Evolutionary conservation across 2,888 invertebrate species (phyloP).

Genomic region (Rutpela maculata): DNA sequence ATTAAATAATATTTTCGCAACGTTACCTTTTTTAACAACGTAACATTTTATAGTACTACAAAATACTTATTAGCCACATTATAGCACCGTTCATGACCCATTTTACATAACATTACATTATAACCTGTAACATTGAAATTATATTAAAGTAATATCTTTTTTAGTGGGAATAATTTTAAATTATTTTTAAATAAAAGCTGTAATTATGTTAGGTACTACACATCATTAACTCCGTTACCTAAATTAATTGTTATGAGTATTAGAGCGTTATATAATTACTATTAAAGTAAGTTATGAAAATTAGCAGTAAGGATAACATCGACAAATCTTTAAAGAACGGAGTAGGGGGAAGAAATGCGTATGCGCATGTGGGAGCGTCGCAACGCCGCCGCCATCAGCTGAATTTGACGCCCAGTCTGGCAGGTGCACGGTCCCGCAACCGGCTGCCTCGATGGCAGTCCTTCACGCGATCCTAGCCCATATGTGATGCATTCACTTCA

Average conservation of each 20-base stretch:
- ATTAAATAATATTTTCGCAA: no score
- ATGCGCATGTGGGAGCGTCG: constrained; percentile 57
- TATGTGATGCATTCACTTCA: constrained; percentile 78
- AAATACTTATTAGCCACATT: no score
- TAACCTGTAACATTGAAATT: no score
- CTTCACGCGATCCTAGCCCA: constrained; percentile 62
- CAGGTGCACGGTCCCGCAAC: constrained; percentile 67
- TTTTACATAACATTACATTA: no score
- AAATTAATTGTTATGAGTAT: not conserved
- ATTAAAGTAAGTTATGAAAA: not conserved
- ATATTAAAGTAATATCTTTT: no score
- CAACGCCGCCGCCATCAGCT: constrained; percentile 61
- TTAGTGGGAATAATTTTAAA: no score
- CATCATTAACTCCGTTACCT: no score
- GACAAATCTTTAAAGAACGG: constrained; percentile 16
- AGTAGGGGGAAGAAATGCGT: constrained; percentile 16
- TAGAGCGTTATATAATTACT: not conserved
- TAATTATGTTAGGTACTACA: no score
- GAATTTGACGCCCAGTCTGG: constrained; percentile 70
- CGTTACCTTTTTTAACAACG: no score
- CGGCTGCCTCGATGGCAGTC: constrained; percentile 62
- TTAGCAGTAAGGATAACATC: constrained; percentile 17
- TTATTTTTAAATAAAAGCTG: no score
- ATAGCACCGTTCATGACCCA: no score
- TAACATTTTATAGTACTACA: no score